phyloP scores from a whole-genome alignment of 2,888 invertebrate genomes.

The Tinea semifulvella region DNA sequence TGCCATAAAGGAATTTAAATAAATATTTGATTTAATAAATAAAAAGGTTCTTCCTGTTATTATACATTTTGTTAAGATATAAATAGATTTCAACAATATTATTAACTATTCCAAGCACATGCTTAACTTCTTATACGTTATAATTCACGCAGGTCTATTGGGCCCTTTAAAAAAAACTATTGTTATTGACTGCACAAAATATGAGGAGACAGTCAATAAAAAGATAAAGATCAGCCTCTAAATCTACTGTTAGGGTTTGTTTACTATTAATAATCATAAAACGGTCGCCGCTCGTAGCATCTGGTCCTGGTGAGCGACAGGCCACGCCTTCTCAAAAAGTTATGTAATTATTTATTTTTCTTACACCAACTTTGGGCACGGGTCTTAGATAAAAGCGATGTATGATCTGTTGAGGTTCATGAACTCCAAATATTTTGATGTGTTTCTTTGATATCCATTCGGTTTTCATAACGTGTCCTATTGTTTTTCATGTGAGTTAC shows the following conservation, averaged over 20 bases:
- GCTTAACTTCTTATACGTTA: neutral
- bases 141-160: neutral
- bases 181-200: too few species aligned
- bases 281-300: slow-evolving; percentile 49
- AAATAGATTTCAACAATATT: too few species aligned
- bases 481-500: too few species aligned
- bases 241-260: slow-evolving; percentile 28
- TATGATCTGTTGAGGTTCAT: neutral
- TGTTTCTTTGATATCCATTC: neutral
- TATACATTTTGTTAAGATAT: too few species aligned
- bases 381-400: slow-evolving; percentile 3
- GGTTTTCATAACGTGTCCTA: neutral
- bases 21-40: too few species aligned
- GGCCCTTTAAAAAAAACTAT: neutral
- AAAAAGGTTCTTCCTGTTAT: too few species aligned
- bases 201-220: slow-evolving; percentile 9
- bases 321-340: slow-evolving; percentile 20
- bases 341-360: slow-evolving; percentile 47
- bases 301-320: slow-evolving; percentile 32
- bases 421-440: slow-evolving; percentile 1
- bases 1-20: too few species aligned
- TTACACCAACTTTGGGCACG: slow-evolving; percentile 5
- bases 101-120: slow-evolving; percentile 4
- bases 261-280: slow-evolving; percentile 49
- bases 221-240: slow-evolving; percentile 13